Percentiles rank a stretch among this genome's conserved stretches.
phyloP scores from a whole-genome alignment of 2,888 invertebrate species.

The Adela reaumurella region DNA sequence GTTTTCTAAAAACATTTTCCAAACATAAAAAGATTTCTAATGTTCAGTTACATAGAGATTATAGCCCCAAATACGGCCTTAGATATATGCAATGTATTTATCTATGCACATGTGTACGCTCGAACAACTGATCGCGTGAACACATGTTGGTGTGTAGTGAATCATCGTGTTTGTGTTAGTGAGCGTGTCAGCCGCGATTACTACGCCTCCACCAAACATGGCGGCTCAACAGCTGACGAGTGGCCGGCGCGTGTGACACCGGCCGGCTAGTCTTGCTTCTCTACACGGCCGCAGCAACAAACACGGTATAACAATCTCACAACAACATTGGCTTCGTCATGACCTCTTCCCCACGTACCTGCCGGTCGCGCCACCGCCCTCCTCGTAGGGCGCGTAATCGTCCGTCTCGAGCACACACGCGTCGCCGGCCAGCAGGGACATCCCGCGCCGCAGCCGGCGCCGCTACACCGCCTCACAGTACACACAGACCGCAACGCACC shows the following conservation, averaged over 20 bases:
- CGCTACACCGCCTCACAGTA: background rate
- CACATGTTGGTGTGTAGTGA: constrained; percentile 23
- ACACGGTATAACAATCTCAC: constrained; percentile 1
- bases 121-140: constrained; percentile 5
- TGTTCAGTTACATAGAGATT: too few species aligned
- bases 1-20: too few species aligned
- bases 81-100: too few species aligned
- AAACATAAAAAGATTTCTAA: too few species aligned
- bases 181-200: constrained; percentile 26
- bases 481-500: background rate
- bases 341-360: background rate
- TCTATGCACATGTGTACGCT: too few species aligned
- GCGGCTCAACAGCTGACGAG: constrained; percentile 57
- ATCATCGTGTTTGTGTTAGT: constrained; percentile 24
- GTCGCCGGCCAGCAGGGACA: constrained; percentile 56
- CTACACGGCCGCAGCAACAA: background rate
- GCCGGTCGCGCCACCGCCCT: constrained; percentile 20
- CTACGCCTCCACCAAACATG: constrained; percentile 56
- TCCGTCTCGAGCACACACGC: constrained; percentile 53
- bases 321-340: background rate
- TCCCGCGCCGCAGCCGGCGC: constrained; percentile 13
- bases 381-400: constrained; percentile 53
- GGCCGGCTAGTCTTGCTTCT: constrained; percentile 6
- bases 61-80: too few species aligned
- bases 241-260: constrained; percentile 27